phyloP scores from a whole-genome alignment of 2,797 vertebrate species.

The Glossophaga mutica region DNA sequence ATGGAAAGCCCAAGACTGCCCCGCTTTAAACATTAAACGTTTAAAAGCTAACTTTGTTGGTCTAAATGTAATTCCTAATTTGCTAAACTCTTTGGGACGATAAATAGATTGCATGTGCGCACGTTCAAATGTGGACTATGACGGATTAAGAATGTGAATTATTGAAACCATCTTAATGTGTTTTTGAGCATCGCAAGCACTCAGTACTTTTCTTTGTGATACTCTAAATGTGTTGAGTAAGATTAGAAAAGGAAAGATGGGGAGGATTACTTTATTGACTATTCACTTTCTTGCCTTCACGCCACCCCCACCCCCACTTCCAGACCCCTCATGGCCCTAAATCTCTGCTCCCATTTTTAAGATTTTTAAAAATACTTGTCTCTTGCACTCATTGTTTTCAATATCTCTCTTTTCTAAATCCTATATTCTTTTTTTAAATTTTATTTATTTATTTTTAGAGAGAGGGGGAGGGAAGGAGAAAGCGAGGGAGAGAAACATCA shows the following conservation, averaged over 20 bases:
- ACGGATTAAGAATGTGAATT: slow-evolving; percentile 23
- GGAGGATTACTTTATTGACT: background rate
- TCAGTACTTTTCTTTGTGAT: background rate
- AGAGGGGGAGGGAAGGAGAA: too few species aligned
- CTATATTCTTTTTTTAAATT: too few species aligned
- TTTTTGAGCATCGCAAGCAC: background rate
- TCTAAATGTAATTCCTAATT: slow-evolving; percentile 28
- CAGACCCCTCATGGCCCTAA: background rate
- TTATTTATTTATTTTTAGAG: too few species aligned
- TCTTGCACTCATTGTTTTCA: background rate
- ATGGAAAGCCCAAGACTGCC: background rate
- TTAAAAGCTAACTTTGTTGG: slow-evolving; percentile 25
- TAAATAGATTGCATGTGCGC: background rate
- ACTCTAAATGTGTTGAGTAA: background rate
- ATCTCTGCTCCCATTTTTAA: background rate
- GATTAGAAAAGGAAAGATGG: background rate
- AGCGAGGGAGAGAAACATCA: too few species aligned
- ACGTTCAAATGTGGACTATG: background rate
- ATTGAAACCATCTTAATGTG: background rate
- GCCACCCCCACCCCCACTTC: background rate
- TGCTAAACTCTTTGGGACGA: background rate
- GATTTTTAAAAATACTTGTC: background rate
- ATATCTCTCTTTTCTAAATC: background rate
- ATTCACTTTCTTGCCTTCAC: background rate
- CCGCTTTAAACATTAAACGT: background rate